phyloP scores from a whole-genome alignment of 1,140 invertebrate species.

The Ostrea denselamellosa region DNA sequence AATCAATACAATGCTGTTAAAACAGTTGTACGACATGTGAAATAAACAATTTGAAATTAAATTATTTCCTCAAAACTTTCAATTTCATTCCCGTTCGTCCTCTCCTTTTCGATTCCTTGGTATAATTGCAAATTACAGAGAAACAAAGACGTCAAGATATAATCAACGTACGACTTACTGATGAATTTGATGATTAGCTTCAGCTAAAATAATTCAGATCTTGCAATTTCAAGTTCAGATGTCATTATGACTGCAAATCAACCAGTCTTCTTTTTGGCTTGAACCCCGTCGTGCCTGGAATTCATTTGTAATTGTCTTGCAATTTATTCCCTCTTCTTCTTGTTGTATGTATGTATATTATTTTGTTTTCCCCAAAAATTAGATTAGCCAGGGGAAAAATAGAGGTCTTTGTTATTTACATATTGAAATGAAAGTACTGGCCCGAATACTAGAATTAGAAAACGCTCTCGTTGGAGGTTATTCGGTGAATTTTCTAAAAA shows the following conservation, averaged over 20 bases:
- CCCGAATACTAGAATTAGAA: neutral
- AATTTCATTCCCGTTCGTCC: neutral
- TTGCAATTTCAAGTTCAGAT: constrained; percentile 28
- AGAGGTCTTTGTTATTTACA: constrained; percentile 6
- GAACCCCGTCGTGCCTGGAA: constrained; percentile 8
- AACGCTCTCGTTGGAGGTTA: neutral
- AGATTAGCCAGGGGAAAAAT: constrained; percentile 1
- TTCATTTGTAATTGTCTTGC: constrained; percentile 30
- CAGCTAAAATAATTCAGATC: constrained; percentile 14
- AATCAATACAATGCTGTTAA: constrained; percentile 1
- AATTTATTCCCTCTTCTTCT: constrained; percentile 4
- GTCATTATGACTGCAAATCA: constrained; percentile 37
- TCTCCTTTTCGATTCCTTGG: neutral
- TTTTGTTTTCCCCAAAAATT: constrained; percentile 2
- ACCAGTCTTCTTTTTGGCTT: neutral
- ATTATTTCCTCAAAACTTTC: neutral
- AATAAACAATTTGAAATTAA: constrained; percentile 30
- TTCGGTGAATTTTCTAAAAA: neutral
- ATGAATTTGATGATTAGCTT: constrained; percentile 32
- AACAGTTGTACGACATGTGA: constrained; percentile 24
- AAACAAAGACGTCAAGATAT: constrained; percentile 9
- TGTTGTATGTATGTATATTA: constrained; percentile 12
- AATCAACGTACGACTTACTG: neutral
- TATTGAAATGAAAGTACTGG: constrained; percentile 18
- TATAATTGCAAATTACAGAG: neutral